Conservation (phyloP, 2,113 vertebrate genomes). For the Noturus placidus region DNA sequence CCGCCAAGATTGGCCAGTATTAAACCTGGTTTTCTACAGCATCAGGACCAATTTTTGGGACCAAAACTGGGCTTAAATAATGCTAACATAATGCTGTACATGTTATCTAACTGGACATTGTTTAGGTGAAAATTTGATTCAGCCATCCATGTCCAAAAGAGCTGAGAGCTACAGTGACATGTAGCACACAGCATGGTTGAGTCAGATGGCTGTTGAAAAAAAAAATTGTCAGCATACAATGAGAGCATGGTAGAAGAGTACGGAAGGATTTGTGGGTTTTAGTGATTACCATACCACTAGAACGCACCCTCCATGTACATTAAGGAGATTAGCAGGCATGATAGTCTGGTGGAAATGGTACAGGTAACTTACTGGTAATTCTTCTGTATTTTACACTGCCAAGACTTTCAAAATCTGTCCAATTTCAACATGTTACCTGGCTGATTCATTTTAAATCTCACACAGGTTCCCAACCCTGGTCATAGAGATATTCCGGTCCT, state of each 20-base stretch:
- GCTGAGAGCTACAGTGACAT: slow-evolving; percentile 27
- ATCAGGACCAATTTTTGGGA: background rate
- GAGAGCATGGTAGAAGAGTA: slow-evolving; percentile 2
- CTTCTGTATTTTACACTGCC: background rate
- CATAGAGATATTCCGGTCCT: background rate
- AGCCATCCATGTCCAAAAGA: background rate
- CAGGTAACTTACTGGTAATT: background rate
- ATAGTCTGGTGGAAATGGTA: background rate
- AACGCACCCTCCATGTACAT: background rate
- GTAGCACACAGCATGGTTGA: slow-evolving; percentile 2
- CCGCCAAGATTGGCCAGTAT: background rate
- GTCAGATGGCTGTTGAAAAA: background rate
- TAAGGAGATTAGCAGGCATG: slow-evolving; percentile 5
- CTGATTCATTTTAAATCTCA: background rate
- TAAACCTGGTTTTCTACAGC: slow-evolving; percentile 11
- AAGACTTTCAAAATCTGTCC: background rate
- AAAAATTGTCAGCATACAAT: background rate
- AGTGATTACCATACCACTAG: background rate
- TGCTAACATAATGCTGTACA: slow-evolving; percentile 10
- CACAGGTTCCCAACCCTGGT: background rate
- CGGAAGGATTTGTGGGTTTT: slow-evolving; percentile 7
- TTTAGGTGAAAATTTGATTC: slow-evolving; percentile 13
- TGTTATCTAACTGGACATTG: slow-evolving; percentile 25
- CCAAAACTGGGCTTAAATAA: slow-evolving; percentile 35
- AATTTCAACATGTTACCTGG: background rate